phyloP scores from a whole-genome alignment of 2,113 vertebrate species.

The Passerina amoena region DNA sequence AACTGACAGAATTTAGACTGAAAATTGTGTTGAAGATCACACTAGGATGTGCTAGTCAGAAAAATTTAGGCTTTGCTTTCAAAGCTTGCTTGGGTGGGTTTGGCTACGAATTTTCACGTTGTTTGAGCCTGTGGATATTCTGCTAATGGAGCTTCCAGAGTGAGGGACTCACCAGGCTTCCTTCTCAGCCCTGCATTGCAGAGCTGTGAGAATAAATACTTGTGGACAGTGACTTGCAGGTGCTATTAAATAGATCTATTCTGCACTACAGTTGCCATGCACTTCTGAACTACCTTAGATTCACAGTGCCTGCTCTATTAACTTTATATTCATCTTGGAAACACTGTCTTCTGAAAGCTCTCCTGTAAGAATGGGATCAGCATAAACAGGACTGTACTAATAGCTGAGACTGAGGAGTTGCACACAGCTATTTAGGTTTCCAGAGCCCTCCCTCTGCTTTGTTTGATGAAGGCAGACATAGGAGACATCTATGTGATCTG shows the following conservation, averaged over 20 bases:
- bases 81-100: background rate
- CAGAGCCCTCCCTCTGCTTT: background rate
- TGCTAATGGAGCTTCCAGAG: background rate
- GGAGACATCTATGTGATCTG: background rate
- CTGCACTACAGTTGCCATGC: background rate
- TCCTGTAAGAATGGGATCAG: background rate
- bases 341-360: background rate
- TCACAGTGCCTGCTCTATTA: background rate
- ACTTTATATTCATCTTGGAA: background rate
- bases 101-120: accelerated
- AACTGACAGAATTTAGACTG: background rate
- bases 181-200: background rate
- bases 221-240: background rate
- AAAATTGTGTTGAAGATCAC: background rate
- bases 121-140: background rate
- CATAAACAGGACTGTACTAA: background rate
- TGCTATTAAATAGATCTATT: background rate
- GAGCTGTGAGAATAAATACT: background rate
- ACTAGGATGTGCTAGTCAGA: background rate
- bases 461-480: background rate
- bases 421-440: background rate
- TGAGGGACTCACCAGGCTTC: background rate
- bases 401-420: background rate
- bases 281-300: background rate
- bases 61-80: background rate